Conservation (phyloP, 2,797 vertebrate genomes). For the Sebastes flavidus region DNA sequence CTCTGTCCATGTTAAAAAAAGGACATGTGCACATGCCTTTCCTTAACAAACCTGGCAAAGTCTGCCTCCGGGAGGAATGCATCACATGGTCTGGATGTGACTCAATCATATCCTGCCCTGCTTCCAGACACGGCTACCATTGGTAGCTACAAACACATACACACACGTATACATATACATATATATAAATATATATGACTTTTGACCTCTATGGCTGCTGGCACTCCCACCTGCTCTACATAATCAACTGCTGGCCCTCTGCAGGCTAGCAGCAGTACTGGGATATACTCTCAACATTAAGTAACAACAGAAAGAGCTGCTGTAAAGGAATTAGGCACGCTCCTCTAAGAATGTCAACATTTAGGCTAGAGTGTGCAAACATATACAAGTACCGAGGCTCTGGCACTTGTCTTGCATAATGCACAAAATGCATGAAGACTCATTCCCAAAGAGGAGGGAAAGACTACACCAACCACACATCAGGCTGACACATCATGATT, state of each 20-base stretch:
- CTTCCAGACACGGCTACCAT: slow-evolving; percentile 4
- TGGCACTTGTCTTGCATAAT: slow-evolving; percentile 18
- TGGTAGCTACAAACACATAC: not conserved
- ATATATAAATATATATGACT: not conserved
- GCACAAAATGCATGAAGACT: slow-evolving; percentile 3
- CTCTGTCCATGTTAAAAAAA: slow-evolving; percentile 72
- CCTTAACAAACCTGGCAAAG: slow-evolving; percentile 67
- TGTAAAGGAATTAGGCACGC: not conserved
- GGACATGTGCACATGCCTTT: slow-evolving; percentile 76
- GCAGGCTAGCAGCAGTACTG: not conserved
- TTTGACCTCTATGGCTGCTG: slow-evolving; percentile 33
- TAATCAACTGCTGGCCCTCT: not conserved
- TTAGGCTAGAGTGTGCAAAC: not conserved
- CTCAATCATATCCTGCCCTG: slow-evolving; percentile 9
- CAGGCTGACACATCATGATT: not conserved
- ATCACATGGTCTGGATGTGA: slow-evolving; percentile 35
- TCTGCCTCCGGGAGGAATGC: slow-evolving; percentile 50
- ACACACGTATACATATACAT: not conserved
- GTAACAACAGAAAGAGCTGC: not conserved
- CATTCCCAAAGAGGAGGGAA: slow-evolving; percentile 5
- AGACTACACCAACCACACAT: slow-evolving; percentile 1
- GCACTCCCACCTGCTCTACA: slow-evolving; percentile 29
- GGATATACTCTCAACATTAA: not conserved
- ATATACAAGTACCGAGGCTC: not conserved
- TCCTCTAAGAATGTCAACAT: not conserved